These are phyloP conservation scores for Drosophila aff. DNA, from an alignment of 1,140 invertebrate genomes.

Conservation along the genomic window DNA sequence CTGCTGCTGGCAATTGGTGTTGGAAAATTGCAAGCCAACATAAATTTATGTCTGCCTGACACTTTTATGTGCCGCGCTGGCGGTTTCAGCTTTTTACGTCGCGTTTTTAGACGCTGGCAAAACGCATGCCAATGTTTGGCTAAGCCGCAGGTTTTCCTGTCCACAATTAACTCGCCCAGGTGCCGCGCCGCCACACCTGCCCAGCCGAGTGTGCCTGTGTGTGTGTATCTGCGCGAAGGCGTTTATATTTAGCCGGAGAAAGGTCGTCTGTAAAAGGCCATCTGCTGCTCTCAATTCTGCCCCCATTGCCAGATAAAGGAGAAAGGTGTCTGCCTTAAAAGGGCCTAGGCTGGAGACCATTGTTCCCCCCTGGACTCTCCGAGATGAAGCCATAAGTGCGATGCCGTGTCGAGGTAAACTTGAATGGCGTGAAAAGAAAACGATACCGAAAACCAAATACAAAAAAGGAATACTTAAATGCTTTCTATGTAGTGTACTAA, in stretches of 20 bases:
- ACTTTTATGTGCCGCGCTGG: slow-evolving; percentile 72
- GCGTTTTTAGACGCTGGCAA: slow-evolving; percentile 53
- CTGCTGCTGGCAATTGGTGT: slow-evolving; percentile 11
- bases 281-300: slow-evolving; percentile 32
- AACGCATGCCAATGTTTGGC: slow-evolving; percentile 62
- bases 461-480: slow-evolving; percentile 56
- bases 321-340: slow-evolving; percentile 39
- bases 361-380: slow-evolving; percentile 3
- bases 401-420: slow-evolving; percentile 51
- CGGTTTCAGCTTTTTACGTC: slow-evolving; percentile 60
- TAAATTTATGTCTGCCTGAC: slow-evolving; percentile 74
- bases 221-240: slow-evolving; percentile 26
- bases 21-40: slow-evolving; percentile 64
- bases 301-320: slow-evolving; percentile 17
- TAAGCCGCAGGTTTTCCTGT: slow-evolving; percentile 47
- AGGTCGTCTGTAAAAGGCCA: slow-evolving; percentile 70
- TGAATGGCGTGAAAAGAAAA: slow-evolving; percentile 44
- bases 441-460: slow-evolving; percentile 7
- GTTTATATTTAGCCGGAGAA: slow-evolving; percentile 62
- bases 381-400: slow-evolving; percentile 49
- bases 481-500: slow-evolving; percentile 83
- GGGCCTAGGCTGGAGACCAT: slow-evolving; percentile 12
- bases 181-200: slow-evolving; percentile 35
- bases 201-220: slow-evolving; percentile 1
- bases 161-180: slow-evolving; percentile 67